Evolutionary conservation across 37 sponge, comb jelly and placozoan genomes (phyloP).

Genomic region (Aplysina aerophoba): DNA sequence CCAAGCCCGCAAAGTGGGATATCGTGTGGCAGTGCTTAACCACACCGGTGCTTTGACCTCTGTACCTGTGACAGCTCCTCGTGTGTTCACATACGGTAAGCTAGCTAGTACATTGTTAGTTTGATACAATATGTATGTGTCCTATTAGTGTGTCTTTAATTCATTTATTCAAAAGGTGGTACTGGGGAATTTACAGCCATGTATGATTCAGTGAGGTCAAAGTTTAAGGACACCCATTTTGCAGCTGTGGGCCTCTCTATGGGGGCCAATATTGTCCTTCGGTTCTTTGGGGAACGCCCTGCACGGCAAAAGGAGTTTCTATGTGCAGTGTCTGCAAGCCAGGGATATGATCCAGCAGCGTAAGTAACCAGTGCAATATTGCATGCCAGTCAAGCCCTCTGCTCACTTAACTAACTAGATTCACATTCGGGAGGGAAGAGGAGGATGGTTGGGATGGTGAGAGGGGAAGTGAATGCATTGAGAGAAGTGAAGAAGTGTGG

Average conservation of each 20-base stretch:
- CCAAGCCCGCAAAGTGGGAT: slow-evolving; percentile 40
- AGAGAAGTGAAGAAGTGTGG: background rate
- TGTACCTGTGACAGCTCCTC: slow-evolving; percentile 54
- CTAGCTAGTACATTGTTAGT: background rate
- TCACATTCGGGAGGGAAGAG: too few relatives aligned
- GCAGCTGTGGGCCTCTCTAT: slow-evolving; percentile 85
- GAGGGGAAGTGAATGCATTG: background rate
- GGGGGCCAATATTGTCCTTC: slow-evolving; percentile 80
- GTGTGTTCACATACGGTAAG: slow-evolving; percentile 92
- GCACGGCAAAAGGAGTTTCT: slow-evolving; percentile 71
- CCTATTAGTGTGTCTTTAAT: background rate
- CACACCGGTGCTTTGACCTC: slow-evolving; percentile 81
- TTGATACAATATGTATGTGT: background rate
- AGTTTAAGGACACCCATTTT: slow-evolving; percentile 49
- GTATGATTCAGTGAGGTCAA: slow-evolving; percentile 52
- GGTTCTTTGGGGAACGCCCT: slow-evolving; percentile 84
- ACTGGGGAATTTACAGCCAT: slow-evolving; percentile 80
- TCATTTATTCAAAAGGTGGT: slow-evolving; percentile 55
- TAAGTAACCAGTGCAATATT: too few relatives aligned
- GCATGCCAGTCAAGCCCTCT: too few relatives aligned
- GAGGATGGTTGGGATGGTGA: background rate
- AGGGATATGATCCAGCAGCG: slow-evolving; percentile 86
- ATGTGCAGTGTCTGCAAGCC: slow-evolving; percentile 86
- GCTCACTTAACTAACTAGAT: too few relatives aligned
- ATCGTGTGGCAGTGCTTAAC: slow-evolving; percentile 80